phyloP scores from a whole-genome alignment of 92 coral and sea anemone genomes.

The Actinostola sp. region DNA sequence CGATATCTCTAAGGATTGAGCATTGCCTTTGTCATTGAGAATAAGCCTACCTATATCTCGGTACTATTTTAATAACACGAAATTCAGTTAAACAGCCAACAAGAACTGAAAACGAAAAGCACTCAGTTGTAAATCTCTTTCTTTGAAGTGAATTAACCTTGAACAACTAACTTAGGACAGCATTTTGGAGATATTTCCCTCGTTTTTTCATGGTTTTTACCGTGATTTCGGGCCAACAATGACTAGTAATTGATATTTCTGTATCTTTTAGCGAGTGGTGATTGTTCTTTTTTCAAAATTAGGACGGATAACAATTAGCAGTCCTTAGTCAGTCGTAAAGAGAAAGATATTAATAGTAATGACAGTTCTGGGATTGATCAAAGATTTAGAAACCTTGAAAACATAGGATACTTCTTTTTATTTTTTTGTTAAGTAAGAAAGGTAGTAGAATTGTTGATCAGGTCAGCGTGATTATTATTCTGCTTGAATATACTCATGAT shows the following conservation, averaged over 20 bases:
- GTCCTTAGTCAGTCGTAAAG: not conserved
- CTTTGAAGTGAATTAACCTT: not conserved
- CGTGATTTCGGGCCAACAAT: slow-evolving; percentile 1
- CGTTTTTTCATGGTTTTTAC: slow-evolving; percentile 1
- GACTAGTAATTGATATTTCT: not conserved
- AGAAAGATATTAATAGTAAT: not conserved
- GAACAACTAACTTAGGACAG: not conserved
- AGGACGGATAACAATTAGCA: not conserved
- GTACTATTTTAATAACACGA: not conserved
- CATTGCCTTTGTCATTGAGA: no score
- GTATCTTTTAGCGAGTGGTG: not conserved
- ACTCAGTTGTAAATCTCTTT: not conserved
- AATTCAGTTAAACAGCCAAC: slow-evolving; percentile 2
- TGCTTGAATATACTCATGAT: no score
- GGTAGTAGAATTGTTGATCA: not conserved
- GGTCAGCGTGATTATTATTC: no score
- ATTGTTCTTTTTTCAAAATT: not conserved
- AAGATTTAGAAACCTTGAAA: not conserved
- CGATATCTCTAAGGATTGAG: not conserved
- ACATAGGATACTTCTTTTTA: not conserved
- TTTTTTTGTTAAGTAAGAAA: not conserved
- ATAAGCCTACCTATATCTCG: no score
- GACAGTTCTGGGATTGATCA: not conserved
- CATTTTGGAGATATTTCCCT: not conserved
- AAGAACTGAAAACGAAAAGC: not conserved